phyloP scores from a whole-genome alignment of 2,888 invertebrate genomes.

The Serripes groenlandicus region DNA sequence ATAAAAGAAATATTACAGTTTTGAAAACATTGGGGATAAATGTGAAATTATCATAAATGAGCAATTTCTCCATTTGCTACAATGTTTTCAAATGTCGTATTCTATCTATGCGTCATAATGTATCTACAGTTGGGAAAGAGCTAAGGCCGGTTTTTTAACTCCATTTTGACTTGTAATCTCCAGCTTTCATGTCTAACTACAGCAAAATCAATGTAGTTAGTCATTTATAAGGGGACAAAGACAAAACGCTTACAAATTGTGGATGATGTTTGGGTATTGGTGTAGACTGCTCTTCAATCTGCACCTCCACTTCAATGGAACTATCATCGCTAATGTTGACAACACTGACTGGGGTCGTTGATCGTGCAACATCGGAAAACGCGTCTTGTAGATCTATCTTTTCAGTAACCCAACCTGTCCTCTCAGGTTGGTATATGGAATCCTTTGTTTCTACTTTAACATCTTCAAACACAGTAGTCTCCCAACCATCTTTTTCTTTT shows the following conservation, averaged over 20 bases:
- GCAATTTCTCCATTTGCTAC: not conserved
- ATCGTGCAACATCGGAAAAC: not conserved
- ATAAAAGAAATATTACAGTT: not conserved
- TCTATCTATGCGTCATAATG: too few relatives aligned
- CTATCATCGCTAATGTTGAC: slow-evolving; percentile 54
- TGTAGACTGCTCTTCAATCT: slow-evolving; percentile 61
- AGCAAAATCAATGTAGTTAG: too few relatives aligned
- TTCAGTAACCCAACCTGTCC: not conserved
- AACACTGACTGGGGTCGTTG: slow-evolving; percentile 19
- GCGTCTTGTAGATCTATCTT: not conserved
- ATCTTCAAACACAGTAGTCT: not conserved
- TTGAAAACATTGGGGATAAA: not conserved
- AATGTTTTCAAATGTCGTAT: not conserved
- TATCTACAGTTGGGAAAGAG: too few relatives aligned
- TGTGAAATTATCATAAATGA: not conserved
- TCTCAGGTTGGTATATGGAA: not conserved
- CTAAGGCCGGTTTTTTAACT: too few relatives aligned
- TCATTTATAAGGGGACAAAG: too few relatives aligned
- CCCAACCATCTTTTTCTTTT: not conserved
- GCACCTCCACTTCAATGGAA: slow-evolving; percentile 61
- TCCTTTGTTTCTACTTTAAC: not conserved
- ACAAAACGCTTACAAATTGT: slow-evolving; percentile 34
- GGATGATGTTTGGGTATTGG: slow-evolving; percentile 53
- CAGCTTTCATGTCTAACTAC: too few relatives aligned
- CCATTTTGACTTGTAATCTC: too few relatives aligned